phyloP scores from a whole-genome alignment of 1,140 invertebrate species.

The Zophobas morio region DNA sequence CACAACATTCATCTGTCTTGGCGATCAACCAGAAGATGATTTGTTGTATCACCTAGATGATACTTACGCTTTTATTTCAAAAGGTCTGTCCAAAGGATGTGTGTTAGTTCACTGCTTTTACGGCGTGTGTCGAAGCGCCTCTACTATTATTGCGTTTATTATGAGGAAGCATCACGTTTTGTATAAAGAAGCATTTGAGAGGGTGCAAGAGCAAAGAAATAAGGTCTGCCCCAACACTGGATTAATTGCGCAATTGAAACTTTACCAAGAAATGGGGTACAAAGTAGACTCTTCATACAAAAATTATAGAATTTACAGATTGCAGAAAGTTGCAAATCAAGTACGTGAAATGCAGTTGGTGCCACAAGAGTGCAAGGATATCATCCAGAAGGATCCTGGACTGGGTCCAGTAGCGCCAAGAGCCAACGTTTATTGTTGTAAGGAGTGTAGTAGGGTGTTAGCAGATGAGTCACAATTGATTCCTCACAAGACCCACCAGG shows the following conservation, averaged over 20 bases:
- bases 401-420: slow-evolving; percentile 81
- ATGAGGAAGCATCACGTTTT: slow-evolving; percentile 86
- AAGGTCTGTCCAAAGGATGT: slow-evolving; percentile 72
- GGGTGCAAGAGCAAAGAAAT: slow-evolving; percentile 59
- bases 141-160: slow-evolving; percentile 85
- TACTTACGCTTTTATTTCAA: slow-evolving; percentile 80
- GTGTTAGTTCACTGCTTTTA: slow-evolving; percentile 89
- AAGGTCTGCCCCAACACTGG: slow-evolving; percentile 66
- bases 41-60: slow-evolving; percentile 83
- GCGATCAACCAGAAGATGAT: slow-evolving; percentile 87
- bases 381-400: slow-evolving; percentile 86
- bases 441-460: too few relatives aligned
- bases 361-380: slow-evolving; percentile 81
- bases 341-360: slow-evolving; percentile 87
- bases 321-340: slow-evolving; percentile 84
- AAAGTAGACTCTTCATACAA: slow-evolving; percentile 78
- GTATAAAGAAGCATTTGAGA: slow-evolving; percentile 79
- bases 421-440: too few relatives aligned
- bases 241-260: slow-evolving; percentile 82
- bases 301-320: slow-evolving; percentile 82
- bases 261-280: slow-evolving; percentile 85
- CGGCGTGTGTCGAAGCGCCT: slow-evolving; percentile 88
- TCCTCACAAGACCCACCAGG: too few relatives aligned
- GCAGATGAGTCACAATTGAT: too few relatives aligned
- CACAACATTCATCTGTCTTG: slow-evolving; percentile 84